Evolutionary conservation across 2,888 invertebrate species (phyloP), one percentile per base, ranked within the genome.

Genomic region (Cantharis lateralis): DNA sequence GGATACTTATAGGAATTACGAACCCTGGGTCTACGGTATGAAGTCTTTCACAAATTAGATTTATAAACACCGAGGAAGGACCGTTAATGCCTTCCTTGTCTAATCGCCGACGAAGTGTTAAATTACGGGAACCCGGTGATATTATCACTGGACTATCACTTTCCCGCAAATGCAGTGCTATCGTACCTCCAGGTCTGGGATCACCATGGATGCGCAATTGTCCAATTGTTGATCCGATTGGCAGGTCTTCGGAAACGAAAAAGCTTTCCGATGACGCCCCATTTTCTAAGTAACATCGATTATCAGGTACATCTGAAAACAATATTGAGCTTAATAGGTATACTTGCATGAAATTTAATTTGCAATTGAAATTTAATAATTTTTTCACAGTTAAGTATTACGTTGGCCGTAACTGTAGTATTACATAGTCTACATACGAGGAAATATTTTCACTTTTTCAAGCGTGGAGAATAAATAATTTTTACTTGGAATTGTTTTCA

Each of bases 191-290:
- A 9, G 91, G 90, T 76, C 92, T 90, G 0, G 96, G 93, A 88
- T 96, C 95, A 0, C 96, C 97, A 86, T 95, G 93, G 70, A 97
- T 94, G 72, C 94, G 93, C 69, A 97, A 87, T 20, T 93, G 90
- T 88, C 96, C 96, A 77, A 96, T 92, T 70, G 93, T 91, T 81
- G 94, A 93, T 79, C 96, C 96, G 68, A 96, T 93, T 15, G 93
- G 91, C 69, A 93, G 90, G 86, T 96, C 95, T 89, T 97, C 97
- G 86, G 94, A 93, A 83, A 97, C 95, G 87, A 96, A 95, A 88
- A 97, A 95, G 87, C 95, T 96, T 87, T 96, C 96, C 70, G 96
- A 96, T 0, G 97, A 96, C 68, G 96, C 96, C 61, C 97, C 97
- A 84, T 94, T 95, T 89, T 96, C 95, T 86, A 97, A 89, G 88